Evolutionary conservation across 2,113 vertebrate species (phyloP).

Genomic region (Brachyhypopomus gauderio): DNA sequence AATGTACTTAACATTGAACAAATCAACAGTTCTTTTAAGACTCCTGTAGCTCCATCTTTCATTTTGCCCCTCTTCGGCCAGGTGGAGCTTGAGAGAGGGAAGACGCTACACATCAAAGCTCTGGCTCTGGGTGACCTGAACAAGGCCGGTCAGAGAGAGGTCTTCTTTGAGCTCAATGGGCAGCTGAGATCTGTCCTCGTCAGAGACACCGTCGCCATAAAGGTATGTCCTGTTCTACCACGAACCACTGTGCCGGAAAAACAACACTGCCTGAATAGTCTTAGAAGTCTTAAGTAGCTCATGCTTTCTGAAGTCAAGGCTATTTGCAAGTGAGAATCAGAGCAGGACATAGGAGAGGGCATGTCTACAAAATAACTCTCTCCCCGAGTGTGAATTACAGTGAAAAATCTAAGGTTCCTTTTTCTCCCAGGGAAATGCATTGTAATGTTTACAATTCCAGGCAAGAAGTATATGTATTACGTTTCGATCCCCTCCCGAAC

Average conservation of each 20-base stretch:
- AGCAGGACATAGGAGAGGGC: too few relatives aligned
- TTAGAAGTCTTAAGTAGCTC: neutral
- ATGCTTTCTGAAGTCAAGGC: neutral
- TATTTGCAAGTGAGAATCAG: too few relatives aligned
- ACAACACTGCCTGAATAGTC: too few relatives aligned
- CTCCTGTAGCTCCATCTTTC: neutral
- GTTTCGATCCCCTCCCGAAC: too few relatives aligned
- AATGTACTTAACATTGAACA: too few relatives aligned
- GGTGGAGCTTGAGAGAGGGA: constrained; percentile 92
- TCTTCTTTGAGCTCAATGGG: constrained; percentile 93
- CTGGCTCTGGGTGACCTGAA: constrained; percentile 89
- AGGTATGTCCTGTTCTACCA: constrained; percentile 70
- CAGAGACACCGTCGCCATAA: constrained; percentile 87
- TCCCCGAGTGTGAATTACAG: neutral
- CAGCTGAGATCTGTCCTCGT: constrained; percentile 90
- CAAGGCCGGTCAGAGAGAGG: constrained; percentile 88
- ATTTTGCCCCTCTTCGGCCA: constrained; percentile 57
- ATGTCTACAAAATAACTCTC: too few relatives aligned
- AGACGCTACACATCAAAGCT: constrained; percentile 92
- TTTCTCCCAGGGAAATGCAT: too few relatives aligned
- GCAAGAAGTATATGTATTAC: too few relatives aligned
- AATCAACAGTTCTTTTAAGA: too few relatives aligned
- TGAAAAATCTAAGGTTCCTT: too few relatives aligned
- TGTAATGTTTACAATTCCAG: too few relatives aligned
- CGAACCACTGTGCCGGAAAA: too few relatives aligned